These are phyloP conservation scores for Drosophila cognata DNA, from an alignment of 2,888 invertebrate species.

Conservation along the genomic window DNA sequence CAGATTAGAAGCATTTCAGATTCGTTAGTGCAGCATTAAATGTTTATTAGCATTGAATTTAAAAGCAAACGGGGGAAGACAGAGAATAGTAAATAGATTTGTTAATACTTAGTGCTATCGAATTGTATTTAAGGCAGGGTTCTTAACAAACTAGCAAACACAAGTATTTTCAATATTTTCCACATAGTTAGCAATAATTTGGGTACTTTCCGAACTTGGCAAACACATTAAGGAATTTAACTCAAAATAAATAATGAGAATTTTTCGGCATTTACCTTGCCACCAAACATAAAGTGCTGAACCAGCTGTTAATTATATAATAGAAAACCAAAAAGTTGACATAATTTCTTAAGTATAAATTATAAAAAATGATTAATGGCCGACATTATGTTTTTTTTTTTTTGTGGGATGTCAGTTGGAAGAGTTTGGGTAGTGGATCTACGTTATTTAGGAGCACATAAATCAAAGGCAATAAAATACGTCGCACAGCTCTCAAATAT, in stretches of 20 bases:
- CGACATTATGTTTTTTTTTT: neutral
- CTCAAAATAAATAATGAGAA: slow-evolving; percentile 19
- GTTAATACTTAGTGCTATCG: slow-evolving; percentile 27
- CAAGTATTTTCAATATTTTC: neutral
- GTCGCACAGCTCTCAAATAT: slow-evolving; percentile 35
- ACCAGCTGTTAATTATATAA: slow-evolving; percentile 69
- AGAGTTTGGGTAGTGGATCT: neutral
- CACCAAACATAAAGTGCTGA: slow-evolving; percentile 80
- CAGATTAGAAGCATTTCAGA: slow-evolving; percentile 40
- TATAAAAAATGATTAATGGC: slow-evolving; percentile 23
- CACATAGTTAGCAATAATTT: slow-evolving; percentile 11
- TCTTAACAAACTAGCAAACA: neutral
- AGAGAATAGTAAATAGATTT: slow-evolving; percentile 24
- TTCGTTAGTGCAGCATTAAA: slow-evolving; percentile 50
- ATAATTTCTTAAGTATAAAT: slow-evolving; percentile 25
- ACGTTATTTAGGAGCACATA: slow-evolving; percentile 3
- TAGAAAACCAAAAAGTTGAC: slow-evolving; percentile 51
- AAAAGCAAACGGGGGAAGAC: slow-evolving; percentile 28
- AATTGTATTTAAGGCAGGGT: neutral
- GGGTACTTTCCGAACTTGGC: slow-evolving; percentile 14
- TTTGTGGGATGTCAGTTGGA: neutral
- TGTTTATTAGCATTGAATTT: slow-evolving; percentile 33
- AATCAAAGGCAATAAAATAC: slow-evolving; percentile 17
- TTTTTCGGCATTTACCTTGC: slow-evolving; percentile 75
- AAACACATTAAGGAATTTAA: slow-evolving; percentile 9